Evolutionary conservation across 2,797 vertebrate species (phyloP), one percentile per base, ranked within the genome.

Genomic region (Salmo trutta): DNA sequence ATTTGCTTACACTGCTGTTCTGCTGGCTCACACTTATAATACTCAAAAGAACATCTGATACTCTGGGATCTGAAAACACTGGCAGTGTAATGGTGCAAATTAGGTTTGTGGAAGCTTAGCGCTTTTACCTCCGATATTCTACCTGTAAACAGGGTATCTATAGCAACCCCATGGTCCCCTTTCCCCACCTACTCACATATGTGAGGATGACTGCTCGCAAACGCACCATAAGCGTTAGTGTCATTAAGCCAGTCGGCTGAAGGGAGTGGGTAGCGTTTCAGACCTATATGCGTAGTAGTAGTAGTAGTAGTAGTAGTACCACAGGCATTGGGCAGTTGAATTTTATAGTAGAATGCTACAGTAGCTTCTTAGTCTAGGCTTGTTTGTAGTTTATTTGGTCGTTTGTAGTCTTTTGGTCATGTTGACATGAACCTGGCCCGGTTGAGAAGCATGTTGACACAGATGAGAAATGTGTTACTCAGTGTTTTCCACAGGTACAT

Each of bases 131-230:
- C 77, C 77, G 70, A 77, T 76, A 68, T 78, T 82, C 81, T 84
- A 94, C 92, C 92, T 94, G 90, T 91, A 90, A 82, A 89, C 81
- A 90, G 80, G 81, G 94, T 94, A 92, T 91, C 94, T 93, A 94
- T 94, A 91, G 94, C 91, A 94, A 94, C 93, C 75, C 73, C 66
- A 33, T 75, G 76, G 76, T 41, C 80, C 82, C 86, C 82, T 82
- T 85, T 80, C 86, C 83, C 85, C 83, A 72, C 75, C 81, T 81
- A 74, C 71, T 71, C 77, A 76, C 47, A 67, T 66, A 7, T 73
- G 71, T 17, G 53, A 31, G 29, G 14, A 51, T 54, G 51, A 91
- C 91, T 84, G 82, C 78, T 67, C 54, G 80, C 77, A 80, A 83
- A 85, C 75, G 68, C 66, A 62, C 64, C 78, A 74, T 79, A 82